These are phyloP conservation scores for Sycobia sp. DNA, from an alignment of 1,140 invertebrate species.

Conservation along the genomic window DNA sequence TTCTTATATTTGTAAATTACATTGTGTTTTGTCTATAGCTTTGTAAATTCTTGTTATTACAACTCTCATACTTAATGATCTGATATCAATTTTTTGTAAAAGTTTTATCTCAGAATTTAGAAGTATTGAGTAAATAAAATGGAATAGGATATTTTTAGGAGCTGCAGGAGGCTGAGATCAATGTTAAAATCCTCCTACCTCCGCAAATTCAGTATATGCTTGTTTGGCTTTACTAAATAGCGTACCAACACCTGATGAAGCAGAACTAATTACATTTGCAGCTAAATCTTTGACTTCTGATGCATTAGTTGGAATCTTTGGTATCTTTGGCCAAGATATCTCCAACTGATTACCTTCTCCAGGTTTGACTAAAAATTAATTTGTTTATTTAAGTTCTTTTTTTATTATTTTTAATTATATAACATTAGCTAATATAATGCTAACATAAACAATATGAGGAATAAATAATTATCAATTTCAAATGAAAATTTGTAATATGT, in stretches of 20 bases:
- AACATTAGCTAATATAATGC: neutral
- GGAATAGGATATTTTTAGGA: neutral
- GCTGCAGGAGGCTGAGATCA: neutral
- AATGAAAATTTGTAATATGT: neutral
- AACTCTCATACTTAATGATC: too few species aligned
- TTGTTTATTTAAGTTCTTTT: too few species aligned
- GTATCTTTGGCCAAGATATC: constrained; percentile 45
- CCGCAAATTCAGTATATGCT: constrained; percentile 39
- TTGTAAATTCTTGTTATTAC: too few species aligned
- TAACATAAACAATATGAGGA: constrained; percentile 14
- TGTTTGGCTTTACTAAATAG: constrained; percentile 39
- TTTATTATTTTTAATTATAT: constrained; percentile 19
- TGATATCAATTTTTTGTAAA: neutral
- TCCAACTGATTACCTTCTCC: constrained; percentile 48
- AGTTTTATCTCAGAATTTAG: neutral
- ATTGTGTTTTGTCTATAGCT: too few species aligned
- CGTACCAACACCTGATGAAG: constrained; percentile 35
- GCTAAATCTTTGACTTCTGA: constrained; percentile 45
- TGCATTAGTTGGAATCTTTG: constrained; percentile 46
- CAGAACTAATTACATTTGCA: constrained; percentile 35
- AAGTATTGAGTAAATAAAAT: constrained; percentile 2
- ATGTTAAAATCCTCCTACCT: constrained; percentile 42
- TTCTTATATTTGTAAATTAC: too few species aligned
- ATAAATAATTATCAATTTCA: neutral
- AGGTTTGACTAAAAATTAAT: constrained; percentile 52